phyloP scores from a whole-genome alignment of 1,140 invertebrate species.

The Meteorus sp. region DNA sequence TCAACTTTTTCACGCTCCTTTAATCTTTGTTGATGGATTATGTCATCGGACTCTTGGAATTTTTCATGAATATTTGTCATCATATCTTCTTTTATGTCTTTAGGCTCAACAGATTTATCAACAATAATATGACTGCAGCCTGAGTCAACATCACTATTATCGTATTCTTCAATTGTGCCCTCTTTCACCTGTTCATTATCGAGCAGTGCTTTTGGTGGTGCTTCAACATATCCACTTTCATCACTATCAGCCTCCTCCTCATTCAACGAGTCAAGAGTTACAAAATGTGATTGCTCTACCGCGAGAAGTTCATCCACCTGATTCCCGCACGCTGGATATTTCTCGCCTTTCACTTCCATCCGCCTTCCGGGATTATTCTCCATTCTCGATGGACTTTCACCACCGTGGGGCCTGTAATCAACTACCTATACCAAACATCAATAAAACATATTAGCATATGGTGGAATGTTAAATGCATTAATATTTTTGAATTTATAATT shows the following conservation, averaged over 20 bases:
- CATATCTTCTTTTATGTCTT: slow-evolving; percentile 9
- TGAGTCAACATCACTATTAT: slow-evolving; percentile 24
- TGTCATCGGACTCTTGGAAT: slow-evolving; percentile 27
- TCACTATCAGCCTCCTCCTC: slow-evolving; percentile 57
- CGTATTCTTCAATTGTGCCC: slow-evolving; percentile 25
- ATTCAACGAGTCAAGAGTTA: slow-evolving; percentile 43
- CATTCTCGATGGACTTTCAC: slow-evolving; percentile 42
- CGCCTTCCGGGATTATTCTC: slow-evolving; percentile 26
- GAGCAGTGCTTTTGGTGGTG: slow-evolving; percentile 48
- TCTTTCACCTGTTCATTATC: slow-evolving; percentile 32
- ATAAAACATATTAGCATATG: not conserved
- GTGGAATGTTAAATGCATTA: not conserved
- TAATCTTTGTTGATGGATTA: slow-evolving; percentile 35
- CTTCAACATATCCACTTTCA: slow-evolving; percentile 63
- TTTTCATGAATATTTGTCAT: slow-evolving; percentile 21
- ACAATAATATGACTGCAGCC: not conserved
- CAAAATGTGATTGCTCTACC: slow-evolving; percentile 29
- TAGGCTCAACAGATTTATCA: slow-evolving; percentile 2
- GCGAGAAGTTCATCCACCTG: slow-evolving; percentile 33
- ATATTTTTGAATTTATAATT: slow-evolving; percentile 7
- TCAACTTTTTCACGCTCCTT: slow-evolving; percentile 46
- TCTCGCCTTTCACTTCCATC: slow-evolving; percentile 33
- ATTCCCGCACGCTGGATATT: slow-evolving; percentile 31
- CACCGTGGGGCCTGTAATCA: slow-evolving; percentile 53
- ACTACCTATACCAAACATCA: slow-evolving; percentile 37